Evolutionary conservation across 2,888 invertebrate species (phyloP).

Genomic region (Augochlorella aurata): DNA sequence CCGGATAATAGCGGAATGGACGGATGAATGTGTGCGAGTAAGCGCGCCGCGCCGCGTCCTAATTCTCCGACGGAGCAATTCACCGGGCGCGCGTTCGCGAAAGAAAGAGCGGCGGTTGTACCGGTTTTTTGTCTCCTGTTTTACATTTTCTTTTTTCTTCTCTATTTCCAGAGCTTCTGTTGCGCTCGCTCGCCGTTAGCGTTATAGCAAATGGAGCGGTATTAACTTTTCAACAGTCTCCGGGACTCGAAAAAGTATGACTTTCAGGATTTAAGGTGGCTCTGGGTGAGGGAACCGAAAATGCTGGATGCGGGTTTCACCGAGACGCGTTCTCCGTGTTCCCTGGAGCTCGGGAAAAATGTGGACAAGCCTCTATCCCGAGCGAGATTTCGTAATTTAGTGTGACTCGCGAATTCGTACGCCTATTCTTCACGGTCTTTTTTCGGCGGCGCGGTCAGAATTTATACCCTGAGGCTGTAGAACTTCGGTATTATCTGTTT

Average conservation of each 20-base stretch:
- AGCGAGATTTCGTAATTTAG: conserved; percentile 5
- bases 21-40: conserved; percentile 12
- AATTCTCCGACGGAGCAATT: conserved; percentile 28
- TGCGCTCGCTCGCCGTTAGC: background rate
- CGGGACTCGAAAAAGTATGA: conserved; percentile 15
- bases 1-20: conserved; percentile 18
- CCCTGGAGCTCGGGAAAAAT: background rate
- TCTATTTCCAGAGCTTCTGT: background rate
- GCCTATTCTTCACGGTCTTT: background rate
- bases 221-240: conserved; percentile 30
- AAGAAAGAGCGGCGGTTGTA: background rate
- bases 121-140: background rate
- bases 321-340: conserved; percentile 4
- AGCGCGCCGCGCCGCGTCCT: background rate
- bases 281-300: background rate
- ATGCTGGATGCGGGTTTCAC: conserved; percentile 1
- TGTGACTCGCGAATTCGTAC: background rate
- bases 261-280: conserved; percentile 1
- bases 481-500: too few species aligned
- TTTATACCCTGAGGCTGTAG: too few species aligned
- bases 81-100: background rate
- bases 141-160: background rate
- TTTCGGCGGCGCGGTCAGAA: too few species aligned
- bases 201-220: conserved; percentile 14
- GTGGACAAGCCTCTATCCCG: background rate